Evolutionary conservation across 2,888 invertebrate species (phyloP), one percentile per base, ranked within the genome.

Genomic region (Drosophila subsilvestris): DNA sequence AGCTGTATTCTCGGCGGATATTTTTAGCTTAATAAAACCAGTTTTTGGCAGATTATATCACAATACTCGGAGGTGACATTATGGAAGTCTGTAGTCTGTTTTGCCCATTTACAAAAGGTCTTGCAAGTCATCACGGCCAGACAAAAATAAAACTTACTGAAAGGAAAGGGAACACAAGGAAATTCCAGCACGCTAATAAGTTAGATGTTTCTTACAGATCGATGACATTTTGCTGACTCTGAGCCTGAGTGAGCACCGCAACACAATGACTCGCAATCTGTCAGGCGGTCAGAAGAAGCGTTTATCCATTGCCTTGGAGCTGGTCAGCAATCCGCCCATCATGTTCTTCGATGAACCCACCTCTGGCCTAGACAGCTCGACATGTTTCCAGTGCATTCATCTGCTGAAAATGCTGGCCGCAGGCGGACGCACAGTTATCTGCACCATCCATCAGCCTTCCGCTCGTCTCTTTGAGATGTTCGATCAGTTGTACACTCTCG

Each of bases 331-430:
- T 92, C 98, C 98, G 10, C 98, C 98, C 0, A 96, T 98, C 74
- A 98, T 98, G 98, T 98, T 98, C 93, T 98, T 98, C 91, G 98
- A 98, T 91, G 98, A 98, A 92, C 98, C 98, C 1, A 98, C 98
- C 75, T 98, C 98, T 78, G 98, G 98, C 4, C 93, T 99, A 90
- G 98, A 99, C 93, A 98, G 98, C 80, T 97, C 98, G 0, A 98
- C 98, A 0, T 98, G 98, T 90, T 98, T 97, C 93, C 98, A 98
- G 92, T 98, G 98, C 90, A 97, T 98, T 76, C 95, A 96, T 8
- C 92, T 98, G 73, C 93, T 98, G 86, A 98, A 98, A 93, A 96
- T 96, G 50, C 92, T 99, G 77, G 98, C 98, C 0, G 94, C 95
- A 29, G 98, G 97, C 6, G 98, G 98, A 10, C 94, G 98, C 73